These are phyloP conservation scores for Sebastes kiyomatsui DNA, from an alignment of 2,797 vertebrate species.

Conservation along the genomic window DNA sequence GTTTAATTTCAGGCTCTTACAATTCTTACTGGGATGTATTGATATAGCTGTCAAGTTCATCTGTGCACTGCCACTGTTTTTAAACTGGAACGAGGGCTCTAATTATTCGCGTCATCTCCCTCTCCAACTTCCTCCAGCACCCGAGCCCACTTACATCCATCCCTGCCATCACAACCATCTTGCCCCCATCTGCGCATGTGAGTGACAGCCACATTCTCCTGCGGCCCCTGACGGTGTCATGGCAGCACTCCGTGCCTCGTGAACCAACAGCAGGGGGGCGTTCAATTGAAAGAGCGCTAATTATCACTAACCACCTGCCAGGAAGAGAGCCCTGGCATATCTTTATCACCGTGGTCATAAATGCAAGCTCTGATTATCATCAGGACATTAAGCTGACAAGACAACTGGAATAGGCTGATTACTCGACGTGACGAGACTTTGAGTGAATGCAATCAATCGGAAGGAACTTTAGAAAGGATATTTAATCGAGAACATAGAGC, in stretches of 20 bases:
- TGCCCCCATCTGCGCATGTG: slow-evolving; percentile 38
- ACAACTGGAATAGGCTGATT: slow-evolving; percentile 65
- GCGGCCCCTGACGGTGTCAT: slow-evolving; percentile 36
- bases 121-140: slow-evolving; percentile 13
- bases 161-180: slow-evolving; percentile 34
- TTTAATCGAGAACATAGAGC: not conserved
- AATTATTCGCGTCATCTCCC: slow-evolving; percentile 13
- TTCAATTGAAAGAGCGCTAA: slow-evolving; percentile 68
- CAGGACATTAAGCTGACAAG: slow-evolving; percentile 57
- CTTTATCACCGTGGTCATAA: slow-evolving; percentile 63
- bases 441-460: slow-evolving; percentile 29
- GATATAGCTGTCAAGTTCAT: slow-evolving; percentile 26
- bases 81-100: slow-evolving; percentile 13
- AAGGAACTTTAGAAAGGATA: slow-evolving; percentile 36
- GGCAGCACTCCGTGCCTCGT: slow-evolving; percentile 68
- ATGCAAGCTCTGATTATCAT: slow-evolving; percentile 60
- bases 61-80: slow-evolving; percentile 6
- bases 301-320: slow-evolving; percentile 72
- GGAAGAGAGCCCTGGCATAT: slow-evolving; percentile 58
- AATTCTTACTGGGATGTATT: not conserved
- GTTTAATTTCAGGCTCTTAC: not conserved
- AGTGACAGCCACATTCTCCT: slow-evolving; percentile 63
- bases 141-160: slow-evolving; percentile 24
- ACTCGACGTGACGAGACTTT: slow-evolving; percentile 38
- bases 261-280: slow-evolving; percentile 60